Base-by-base conservation (phyloP, 2,888 invertebrate genomes). In the Drosophila neonasuta region DNA sequence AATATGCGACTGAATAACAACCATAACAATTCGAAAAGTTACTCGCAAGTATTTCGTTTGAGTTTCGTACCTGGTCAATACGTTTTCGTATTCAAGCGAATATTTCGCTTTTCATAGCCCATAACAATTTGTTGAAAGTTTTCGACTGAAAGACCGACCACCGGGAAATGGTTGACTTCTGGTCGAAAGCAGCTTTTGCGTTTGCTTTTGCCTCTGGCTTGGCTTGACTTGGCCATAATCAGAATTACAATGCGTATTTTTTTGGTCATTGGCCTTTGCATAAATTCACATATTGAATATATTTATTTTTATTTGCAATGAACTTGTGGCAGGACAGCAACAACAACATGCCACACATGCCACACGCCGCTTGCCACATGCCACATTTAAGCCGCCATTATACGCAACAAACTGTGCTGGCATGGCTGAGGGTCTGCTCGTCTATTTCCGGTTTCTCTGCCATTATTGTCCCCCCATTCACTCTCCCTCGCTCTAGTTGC, bases 301-400 rank as follows among this genome's bases (percentile, higher is more conserved):
- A 71, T 85, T 82, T 82, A 71, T 71, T 76, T 74, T 75, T 83
- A 83, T 81, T 75, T 75, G 84, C 84, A 71, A 61, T 80, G 75
- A 83, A 80, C 70, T 73, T 68, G 65, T 49, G 60, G 61, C 68
- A 59, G 11, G 13, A 39, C 52, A 61, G 20, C 63, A 49, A 5
- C 17, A 24, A 45, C 42, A 32, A 50, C 42, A 15, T 24, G 51
- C 45, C 24, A 45, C 34, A 59, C 7, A 9, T 32, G 32, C 42
- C 17, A 64, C 57, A 66, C 32, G 60, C 55, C 32, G 30, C 56
- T 44, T 39, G 36, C 42, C 66, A 48, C 68, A 82, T 68, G 71
- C 29, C 67, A 74, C 80, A 77, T 73, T 80, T 73, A 86, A 80
- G 80, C 75, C 61, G 60, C 63, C 73, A 75, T 75, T 74, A 70